Percentiles rank a stretch among this genome's conserved stretches.
Conservation (phyloP, 2,888 invertebrate species). For the Tetheella fluctuosa region DNA sequence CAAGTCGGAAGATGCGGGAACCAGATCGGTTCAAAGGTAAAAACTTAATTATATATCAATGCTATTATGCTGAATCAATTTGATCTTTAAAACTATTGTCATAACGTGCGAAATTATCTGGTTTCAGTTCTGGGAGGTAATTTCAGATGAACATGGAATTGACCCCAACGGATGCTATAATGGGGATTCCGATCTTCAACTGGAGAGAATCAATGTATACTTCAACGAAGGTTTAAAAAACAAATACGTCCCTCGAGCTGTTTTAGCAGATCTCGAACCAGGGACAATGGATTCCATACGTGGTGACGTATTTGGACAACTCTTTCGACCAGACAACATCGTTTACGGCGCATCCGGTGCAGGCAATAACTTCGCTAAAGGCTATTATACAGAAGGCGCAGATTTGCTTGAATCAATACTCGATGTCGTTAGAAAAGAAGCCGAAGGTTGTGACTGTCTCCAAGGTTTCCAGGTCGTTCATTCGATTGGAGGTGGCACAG, state of each 20-base stretch:
- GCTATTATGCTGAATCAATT: slow-evolving; percentile 48
- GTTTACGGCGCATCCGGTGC: slow-evolving; percentile 85
- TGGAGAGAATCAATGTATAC: slow-evolving; percentile 90
- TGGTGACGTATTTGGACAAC: slow-evolving; percentile 85
- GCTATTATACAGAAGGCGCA: slow-evolving; percentile 87
- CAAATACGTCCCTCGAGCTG: slow-evolving; percentile 69
- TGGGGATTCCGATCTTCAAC: slow-evolving; percentile 88
- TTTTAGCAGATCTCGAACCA: slow-evolving; percentile 70
- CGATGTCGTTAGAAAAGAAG: slow-evolving; percentile 84
- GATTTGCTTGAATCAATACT: slow-evolving; percentile 85
- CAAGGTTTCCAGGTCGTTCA: slow-evolving; percentile 86
- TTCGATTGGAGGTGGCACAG: slow-evolving; percentile 89
- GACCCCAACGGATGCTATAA: slow-evolving; percentile 82
- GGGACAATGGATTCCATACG: slow-evolving; percentile 86
- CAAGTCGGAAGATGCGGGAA: slow-evolving; percentile 84
- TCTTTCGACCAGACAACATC: slow-evolving; percentile 89
- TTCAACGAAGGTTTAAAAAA: slow-evolving; percentile 86
- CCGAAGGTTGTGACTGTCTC: slow-evolving; percentile 87
- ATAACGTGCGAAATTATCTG: slow-evolving; percentile 4
- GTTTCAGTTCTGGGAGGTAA: slow-evolving; percentile 91
- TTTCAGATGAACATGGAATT: slow-evolving; percentile 91
- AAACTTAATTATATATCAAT: no score
- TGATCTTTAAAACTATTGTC: neutral
- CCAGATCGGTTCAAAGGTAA: slow-evolving; percentile 92
- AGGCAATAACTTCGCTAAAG: slow-evolving; percentile 86